Conservation (phyloP, 2,888 invertebrate species). For the Acronicta alni region DNA sequence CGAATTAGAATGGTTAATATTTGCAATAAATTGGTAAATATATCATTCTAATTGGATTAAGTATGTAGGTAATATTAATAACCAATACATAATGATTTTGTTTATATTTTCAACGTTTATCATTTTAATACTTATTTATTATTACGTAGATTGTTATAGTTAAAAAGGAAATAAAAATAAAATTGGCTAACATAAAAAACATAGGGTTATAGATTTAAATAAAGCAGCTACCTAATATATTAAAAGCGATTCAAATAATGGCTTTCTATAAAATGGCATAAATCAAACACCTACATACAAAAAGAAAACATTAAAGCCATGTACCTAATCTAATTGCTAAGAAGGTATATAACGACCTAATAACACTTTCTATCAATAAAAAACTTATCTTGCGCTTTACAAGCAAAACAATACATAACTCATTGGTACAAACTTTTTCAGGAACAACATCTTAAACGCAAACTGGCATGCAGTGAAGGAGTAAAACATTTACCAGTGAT, state of each 20-base stretch:
- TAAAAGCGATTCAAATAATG: conserved; percentile 15
- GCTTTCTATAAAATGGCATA: background rate
- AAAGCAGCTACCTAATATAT: background rate
- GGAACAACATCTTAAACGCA: conserved; percentile 56
- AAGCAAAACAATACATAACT: conserved; percentile 53
- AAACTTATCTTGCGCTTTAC: conserved; percentile 27
- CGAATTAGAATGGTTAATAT: conserved; percentile 50
- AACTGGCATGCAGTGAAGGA: conserved; percentile 75
- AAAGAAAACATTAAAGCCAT: conserved; percentile 28
- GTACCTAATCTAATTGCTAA: conserved; percentile 23
- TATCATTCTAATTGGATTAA: conserved; percentile 61
- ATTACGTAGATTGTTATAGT: background rate
- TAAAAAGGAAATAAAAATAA: background rate
- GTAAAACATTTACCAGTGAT: conserved; percentile 95
- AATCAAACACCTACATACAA: conserved; percentile 16
- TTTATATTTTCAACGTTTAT: background rate
- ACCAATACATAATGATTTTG: background rate
- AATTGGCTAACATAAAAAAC: background rate
- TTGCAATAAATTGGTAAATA: conserved; percentile 53
- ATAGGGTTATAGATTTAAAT: background rate
- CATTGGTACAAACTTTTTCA: conserved; percentile 52
- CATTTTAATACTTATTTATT: background rate
- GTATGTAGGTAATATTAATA: background rate
- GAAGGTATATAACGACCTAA: conserved; percentile 10
- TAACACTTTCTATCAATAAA: conserved; percentile 25